Evolutionary conservation across 2,888 invertebrate species (phyloP), one percentile per base, ranked within the genome.

Genomic region (Epistrophe eligans): DNA sequence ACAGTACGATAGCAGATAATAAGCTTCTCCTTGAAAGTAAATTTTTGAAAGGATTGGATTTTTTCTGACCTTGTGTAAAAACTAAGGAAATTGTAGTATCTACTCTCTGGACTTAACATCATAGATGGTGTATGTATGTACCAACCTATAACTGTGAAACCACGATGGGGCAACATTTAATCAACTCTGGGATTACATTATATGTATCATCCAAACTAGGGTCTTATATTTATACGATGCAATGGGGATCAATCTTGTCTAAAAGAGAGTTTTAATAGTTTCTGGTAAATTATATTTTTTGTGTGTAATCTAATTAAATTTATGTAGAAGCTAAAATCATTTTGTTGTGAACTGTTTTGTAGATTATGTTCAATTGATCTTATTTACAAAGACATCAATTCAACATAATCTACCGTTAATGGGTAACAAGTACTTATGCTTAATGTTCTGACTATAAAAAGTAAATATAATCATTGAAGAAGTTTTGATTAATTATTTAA

Each of bases 31-130:
- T 62, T 40, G 19, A 17, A 24, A 60, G 40, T 15, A 40, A 4
- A 32, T 5, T 40, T 24, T 62, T 15, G 4, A 62, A 24, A 43
- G 24, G 62, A 43, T 43, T 62, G 38, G 24, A 60, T 35, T 62
- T 40, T 19, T 43, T 24, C 24, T 62, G 24, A 62, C 62, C 62
- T 43, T 60, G 32, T 60, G 62, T 9, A 24, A 62, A 0, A 43
- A 62, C 55, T 57, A 15, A 15, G 15, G 15, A 15, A 13, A 43
- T 1, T 43, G 43, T 57, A 8, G 28, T 40, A 11, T 0, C 0
- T 38, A 38, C 38, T 11, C 11, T 38, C 38, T 4, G 9, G 4
- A 58, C 35, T 58, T 35, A 38, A 35, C 35, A 10, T 17, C 35
- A 17, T n/a, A 38, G 38, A 58, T 11, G 32, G 58, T 38, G 38